phyloP scores from a whole-genome alignment of 2,113 vertebrate genomes.

The Hippocampus barbouri region DNA sequence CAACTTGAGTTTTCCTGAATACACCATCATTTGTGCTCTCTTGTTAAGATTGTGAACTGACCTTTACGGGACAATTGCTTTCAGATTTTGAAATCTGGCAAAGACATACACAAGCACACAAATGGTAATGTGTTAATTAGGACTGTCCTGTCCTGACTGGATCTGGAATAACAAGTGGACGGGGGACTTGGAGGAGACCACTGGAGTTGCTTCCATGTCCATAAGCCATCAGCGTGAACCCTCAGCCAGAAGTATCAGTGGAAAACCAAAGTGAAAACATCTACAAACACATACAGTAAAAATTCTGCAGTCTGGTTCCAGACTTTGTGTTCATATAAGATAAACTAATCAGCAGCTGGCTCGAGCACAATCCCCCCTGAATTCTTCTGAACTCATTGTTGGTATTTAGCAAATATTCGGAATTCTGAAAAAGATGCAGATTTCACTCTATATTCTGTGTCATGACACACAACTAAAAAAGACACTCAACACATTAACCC shows the following conservation, averaged over 20 bases:
- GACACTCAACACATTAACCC: not conserved
- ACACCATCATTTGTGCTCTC: not conserved
- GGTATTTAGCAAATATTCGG: not conserved
- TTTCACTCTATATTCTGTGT: not conserved
- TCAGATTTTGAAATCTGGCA: not conserved
- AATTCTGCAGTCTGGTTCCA: not conserved
- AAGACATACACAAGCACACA: not conserved
- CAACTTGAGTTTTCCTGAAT: not conserved
- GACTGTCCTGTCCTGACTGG: not conserved
- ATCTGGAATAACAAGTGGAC: not conserved
- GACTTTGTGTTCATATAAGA: not conserved
- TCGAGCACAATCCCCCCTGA: not conserved
- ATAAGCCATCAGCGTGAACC: not conserved
- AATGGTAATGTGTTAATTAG: not conserved
- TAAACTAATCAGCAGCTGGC: slow-evolving; percentile 10
- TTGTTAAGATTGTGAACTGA: not conserved
- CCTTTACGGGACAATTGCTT: slow-evolving; percentile 2
- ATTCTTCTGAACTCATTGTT: not conserved
- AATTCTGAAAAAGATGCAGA: not conserved
- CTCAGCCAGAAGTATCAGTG: not conserved
- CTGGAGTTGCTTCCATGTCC: not conserved
- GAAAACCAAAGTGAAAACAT: slow-evolving; percentile 4
- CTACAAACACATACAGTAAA: not conserved
- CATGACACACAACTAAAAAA: not conserved
- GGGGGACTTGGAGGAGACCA: not conserved